Evolutionary conservation across 1,140 invertebrate genomes (phyloP).

Genomic region (Drosophila rhopaloa): DNA sequence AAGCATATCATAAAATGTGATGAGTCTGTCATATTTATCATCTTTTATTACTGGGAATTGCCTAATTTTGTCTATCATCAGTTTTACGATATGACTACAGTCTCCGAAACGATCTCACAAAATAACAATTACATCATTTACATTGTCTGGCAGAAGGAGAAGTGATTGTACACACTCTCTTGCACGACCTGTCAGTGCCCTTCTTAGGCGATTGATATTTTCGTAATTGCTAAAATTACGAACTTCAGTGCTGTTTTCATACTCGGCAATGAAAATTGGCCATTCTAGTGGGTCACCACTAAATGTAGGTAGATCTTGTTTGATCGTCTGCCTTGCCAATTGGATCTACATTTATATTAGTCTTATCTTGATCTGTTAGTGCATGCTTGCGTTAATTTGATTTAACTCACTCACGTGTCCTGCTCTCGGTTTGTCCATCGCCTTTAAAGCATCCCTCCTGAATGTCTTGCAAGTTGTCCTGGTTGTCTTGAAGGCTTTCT

Average conservation of each 20-base stretch:
- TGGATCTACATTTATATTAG: background rate
- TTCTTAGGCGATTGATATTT: conserved; percentile 21
- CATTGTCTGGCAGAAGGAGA: background rate
- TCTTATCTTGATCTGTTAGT: background rate
- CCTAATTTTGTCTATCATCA: conserved; percentile 15
- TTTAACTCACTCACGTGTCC: conserved; percentile 1
- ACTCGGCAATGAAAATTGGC: conserved; percentile 15
- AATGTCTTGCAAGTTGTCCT: no score
- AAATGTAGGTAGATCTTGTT: conserved; percentile 19
- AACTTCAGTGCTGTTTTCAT: background rate
- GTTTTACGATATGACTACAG: conserved; percentile 3
- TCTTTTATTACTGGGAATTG: conserved; percentile 5
- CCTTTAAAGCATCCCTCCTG: background rate
- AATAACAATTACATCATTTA: conserved; percentile 7
- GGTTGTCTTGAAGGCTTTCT: no score
- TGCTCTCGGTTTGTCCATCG: background rate
- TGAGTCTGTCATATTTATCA: conserved; percentile 18
- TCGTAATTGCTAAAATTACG: conserved; percentile 10
- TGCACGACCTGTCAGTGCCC: background rate
- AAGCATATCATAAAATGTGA: conserved; percentile 17
- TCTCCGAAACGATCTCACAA: background rate
- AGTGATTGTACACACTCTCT: no score
- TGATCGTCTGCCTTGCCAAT: conserved; percentile 18
- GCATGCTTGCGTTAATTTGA: background rate
- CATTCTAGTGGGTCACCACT: conserved; percentile 18